These are phyloP conservation scores for Lagorchestes hirsutus DNA, from an alignment of 2,797 vertebrate genomes.

Conservation along the genomic window DNA sequence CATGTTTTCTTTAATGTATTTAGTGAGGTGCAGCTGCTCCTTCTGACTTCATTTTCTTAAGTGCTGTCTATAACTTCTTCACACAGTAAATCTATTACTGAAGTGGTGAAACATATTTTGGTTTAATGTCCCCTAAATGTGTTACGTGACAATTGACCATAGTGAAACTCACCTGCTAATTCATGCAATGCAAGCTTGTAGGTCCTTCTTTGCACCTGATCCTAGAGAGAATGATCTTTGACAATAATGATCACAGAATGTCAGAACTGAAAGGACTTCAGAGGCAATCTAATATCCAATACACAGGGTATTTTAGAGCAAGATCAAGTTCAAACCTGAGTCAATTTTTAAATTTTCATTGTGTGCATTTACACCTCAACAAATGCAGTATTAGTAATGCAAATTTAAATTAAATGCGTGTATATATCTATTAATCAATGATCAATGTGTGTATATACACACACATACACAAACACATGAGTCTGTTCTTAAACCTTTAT, in stretches of 20 bases:
- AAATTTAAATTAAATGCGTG: background rate
- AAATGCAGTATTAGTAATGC: background rate
- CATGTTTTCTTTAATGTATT: background rate
- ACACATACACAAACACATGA: background rate
- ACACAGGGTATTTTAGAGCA: background rate
- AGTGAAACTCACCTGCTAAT: background rate
- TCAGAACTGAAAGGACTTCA: background rate
- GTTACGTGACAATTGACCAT: background rate
- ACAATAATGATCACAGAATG: background rate
- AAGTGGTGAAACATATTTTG: background rate
- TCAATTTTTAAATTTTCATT: background rate
- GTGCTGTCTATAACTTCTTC: background rate
- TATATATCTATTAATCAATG: background rate
- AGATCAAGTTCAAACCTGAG: background rate
- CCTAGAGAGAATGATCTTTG: background rate
- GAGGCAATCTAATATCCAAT: background rate
- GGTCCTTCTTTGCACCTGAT: background rate
- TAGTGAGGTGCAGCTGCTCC: background rate
- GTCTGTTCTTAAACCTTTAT: background rate
- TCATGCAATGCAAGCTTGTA: background rate
- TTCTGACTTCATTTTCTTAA: conserved; percentile 5
- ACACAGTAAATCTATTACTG: background rate
- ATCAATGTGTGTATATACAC: background rate
- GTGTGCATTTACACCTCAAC: background rate
- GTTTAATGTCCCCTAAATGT: background rate